Base-by-base conservation (phyloP, 1,140 invertebrate species). In the Drosophila watanabei region DNA sequence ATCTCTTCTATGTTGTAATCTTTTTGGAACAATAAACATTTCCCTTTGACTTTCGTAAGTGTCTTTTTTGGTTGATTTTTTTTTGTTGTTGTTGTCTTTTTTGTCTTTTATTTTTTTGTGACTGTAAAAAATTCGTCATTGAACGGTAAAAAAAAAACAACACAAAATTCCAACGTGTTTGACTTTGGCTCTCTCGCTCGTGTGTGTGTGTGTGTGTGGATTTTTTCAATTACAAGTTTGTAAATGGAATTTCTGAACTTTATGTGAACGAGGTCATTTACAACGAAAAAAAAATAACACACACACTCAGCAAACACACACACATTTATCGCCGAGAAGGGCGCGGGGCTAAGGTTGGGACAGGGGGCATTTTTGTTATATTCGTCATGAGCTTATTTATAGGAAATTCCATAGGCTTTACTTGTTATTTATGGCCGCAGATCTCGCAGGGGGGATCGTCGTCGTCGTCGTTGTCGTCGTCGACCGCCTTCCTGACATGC, bases 171-270 rank as follows among this genome's bases (percentile, higher is more conserved):
- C 84, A 88, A 87, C 80, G 84, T 87, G 85, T 88, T 88, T 88
- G 84, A 80, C 79, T 86, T 86, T 87, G 79, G 75, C 54, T 69
- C 62, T 75, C 52, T 75, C 39, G 51, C 45, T 65, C 52, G 11
- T 59, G 52, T 35, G 51, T 54, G n/a, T 61, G 59, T 35, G 51
- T 56, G 32, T 65, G 59, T 81, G 56, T 73, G 75, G 79, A 76
- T 69, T 89, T 89, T 88, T 89, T 89, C 86, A 90, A 90, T 90
- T 89, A 89, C 86, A 90, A 86, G 80, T 88, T 88, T 88, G 84
- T 88, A 88, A 88, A 88, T 88, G 84, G 84, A 84, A 88, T 88
- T 88, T 84, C 77, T 80, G 85, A 88, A 84, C 84, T 88, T 83
- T 88, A 83, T 89, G 84, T 87, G 85, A 89, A 89, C 86, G 86